A percentile compares a stretch with the other conserved stretches of the same genome.
Conservation (phyloP, 2,113 vertebrate genomes). For the Gambusia affinis region DNA sequence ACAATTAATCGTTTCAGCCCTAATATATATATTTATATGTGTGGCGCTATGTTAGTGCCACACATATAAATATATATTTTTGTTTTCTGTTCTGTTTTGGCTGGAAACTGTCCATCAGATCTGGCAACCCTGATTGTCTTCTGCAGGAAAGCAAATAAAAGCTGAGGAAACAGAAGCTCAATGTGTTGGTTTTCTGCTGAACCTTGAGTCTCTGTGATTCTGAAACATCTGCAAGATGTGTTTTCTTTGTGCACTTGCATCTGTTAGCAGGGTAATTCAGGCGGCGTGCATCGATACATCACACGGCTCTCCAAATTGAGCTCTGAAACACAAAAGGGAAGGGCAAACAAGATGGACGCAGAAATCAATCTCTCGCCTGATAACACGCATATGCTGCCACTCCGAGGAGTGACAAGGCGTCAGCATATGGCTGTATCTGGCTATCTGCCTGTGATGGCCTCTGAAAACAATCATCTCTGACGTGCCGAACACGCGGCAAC, state of each 20-base stretch:
- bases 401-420: constrained; percentile 61
- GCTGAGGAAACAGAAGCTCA: too few relatives aligned
- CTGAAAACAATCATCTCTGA: constrained; percentile 71
- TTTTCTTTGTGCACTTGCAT: constrained; percentile 55
- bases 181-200: too few relatives aligned
- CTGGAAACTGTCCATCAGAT: too few relatives aligned
- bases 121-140: too few relatives aligned
- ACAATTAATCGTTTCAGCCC: too few relatives aligned
- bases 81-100: too few relatives aligned
- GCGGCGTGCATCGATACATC: constrained; percentile 68
- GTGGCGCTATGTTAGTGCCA: too few relatives aligned
- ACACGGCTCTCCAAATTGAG: constrained; percentile 68
- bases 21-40: too few relatives aligned
- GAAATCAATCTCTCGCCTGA: constrained; percentile 75
- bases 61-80: too few relatives aligned
- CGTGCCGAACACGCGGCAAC: constrained; percentile 31
- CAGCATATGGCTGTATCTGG: constrained; percentile 53
- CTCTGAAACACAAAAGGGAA: constrained; percentile 73
- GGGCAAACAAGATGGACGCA: constrained; percentile 75
- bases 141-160: too few relatives aligned
- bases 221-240: constrained; percentile 34
- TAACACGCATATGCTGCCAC: constrained; percentile 60
- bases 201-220: too few relatives aligned
- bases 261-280: constrained; percentile 70
- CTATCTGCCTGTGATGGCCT: constrained; percentile 70